Evolutionary conservation across 2,797 vertebrate genomes (phyloP).

Genomic region (Eurystomus glaucurus): DNA sequence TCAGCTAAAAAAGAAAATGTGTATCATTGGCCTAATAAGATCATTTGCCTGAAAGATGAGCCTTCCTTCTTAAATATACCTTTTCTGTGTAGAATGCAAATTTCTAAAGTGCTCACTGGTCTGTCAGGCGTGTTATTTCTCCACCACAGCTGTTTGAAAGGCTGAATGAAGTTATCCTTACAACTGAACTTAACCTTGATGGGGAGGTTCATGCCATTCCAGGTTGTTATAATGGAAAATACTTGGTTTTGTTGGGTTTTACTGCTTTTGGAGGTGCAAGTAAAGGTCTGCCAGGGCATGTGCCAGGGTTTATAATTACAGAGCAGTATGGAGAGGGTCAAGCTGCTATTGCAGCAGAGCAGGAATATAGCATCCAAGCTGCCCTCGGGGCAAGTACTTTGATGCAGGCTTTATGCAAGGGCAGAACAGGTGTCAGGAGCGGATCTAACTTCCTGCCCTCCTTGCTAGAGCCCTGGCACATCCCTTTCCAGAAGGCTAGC

Average conservation of each 20-base stretch:
- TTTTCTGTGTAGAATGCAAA: neutral
- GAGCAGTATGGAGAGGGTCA: neutral
- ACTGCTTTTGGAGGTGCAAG: neutral
- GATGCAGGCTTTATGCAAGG: neutral
- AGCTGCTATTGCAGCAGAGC: neutral
- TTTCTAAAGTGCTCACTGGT: neutral
- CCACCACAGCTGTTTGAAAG: neutral
- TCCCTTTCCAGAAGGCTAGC: fast-evolving
- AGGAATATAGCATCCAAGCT: neutral
- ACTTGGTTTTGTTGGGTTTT: fast-evolving
- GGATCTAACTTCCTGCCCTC: neutral
- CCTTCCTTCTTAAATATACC: slow-evolving; percentile 5
- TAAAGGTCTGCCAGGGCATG: neutral
- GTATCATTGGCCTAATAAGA: slow-evolving; percentile 10
- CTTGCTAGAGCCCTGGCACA: neutral
- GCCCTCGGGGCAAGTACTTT: neutral
- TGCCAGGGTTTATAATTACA: neutral
- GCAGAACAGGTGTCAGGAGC: neutral
- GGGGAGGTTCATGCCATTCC: neutral
- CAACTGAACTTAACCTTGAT: neutral
- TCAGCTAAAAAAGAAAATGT: slow-evolving; percentile 10
- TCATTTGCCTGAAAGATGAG: slow-evolving; percentile 19
- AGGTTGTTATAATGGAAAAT: neutral
- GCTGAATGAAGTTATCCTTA: neutral
- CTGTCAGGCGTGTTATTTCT: slow-evolving; percentile 9